Evolutionary conservation across 1,140 invertebrate species (phyloP).

Genomic region (Glomeris maerens): DNA sequence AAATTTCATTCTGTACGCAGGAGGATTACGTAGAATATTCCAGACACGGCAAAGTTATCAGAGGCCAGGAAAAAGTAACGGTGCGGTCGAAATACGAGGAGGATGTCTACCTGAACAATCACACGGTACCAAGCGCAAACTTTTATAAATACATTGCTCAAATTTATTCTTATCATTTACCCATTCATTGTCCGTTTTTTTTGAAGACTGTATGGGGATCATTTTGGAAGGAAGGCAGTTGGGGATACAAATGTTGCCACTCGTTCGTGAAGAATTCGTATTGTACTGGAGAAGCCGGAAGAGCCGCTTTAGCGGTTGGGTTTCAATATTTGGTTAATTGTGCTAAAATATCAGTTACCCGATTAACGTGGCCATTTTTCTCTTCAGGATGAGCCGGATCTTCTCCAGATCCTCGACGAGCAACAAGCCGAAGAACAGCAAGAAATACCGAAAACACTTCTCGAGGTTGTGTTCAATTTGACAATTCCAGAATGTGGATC

Average conservation of each 20-base stretch:
- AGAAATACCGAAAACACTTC: slow-evolving; percentile 18
- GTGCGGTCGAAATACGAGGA: slow-evolving; percentile 88
- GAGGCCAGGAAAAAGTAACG: slow-evolving; percentile 72
- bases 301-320: slow-evolving; percentile 24
- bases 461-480: slow-evolving; percentile 17
- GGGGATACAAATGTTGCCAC: slow-evolving; percentile 95
- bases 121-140: slow-evolving; percentile 38
- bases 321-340: too few relatives aligned
- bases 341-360: too few relatives aligned
- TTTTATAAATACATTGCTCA: not conserved
- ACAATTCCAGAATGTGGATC: too few relatives aligned
- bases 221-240: slow-evolving; percentile 76
- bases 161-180: slow-evolving; percentile 10
- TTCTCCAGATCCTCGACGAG: too few relatives aligned
- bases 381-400: too few relatives aligned
- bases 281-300: slow-evolving; percentile 63
- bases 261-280: slow-evolving; percentile 69
- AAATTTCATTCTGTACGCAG: too few relatives aligned
- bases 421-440: slow-evolving; percentile 13
- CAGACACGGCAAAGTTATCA: slow-evolving; percentile 68
- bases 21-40: slow-evolving; percentile 96
- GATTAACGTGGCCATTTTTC: too few relatives aligned
- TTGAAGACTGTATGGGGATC: slow-evolving; percentile 76
- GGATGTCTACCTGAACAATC: slow-evolving; percentile 83
- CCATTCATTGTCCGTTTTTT: slow-evolving; percentile 15